Conservation (phyloP, 2,797 vertebrate species). For the Moxostoma hubbsi region DNA sequence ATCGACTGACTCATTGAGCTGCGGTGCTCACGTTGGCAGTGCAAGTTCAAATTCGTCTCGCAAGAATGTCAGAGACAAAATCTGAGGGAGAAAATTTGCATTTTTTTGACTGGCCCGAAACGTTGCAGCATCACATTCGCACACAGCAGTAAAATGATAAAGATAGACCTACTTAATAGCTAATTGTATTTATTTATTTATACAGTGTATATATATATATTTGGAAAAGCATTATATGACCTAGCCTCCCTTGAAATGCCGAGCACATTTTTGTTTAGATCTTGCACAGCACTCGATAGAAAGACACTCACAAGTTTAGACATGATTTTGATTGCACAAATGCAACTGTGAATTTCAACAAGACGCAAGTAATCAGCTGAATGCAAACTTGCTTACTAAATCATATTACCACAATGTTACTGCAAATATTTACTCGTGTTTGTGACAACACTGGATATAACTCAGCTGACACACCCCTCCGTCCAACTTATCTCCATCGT, state of each 20-base stretch:
- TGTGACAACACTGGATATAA: conserved; percentile 5
- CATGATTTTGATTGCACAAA: conserved; percentile 31
- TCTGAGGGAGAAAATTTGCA: no score
- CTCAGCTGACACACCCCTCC: neutral
- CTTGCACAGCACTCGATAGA: neutral
- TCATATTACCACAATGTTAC: neutral
- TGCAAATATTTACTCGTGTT: conserved; percentile 13
- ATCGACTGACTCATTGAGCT: no score
- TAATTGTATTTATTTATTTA: no score
- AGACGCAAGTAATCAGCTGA: conserved; percentile 13
- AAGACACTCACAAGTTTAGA: conserved; percentile 12
- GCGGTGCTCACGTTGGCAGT: no score
- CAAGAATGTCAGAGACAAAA: no score
- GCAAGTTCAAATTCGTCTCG: no score
- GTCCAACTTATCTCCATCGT: neutral
- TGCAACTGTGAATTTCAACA: conserved; percentile 4
- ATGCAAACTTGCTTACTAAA: conserved; percentile 2
- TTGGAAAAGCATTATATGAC: no score
- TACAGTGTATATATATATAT: no score
- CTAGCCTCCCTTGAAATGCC: neutral
- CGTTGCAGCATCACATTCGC: no score
- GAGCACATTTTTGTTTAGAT: neutral
- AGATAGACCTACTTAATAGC: no score
- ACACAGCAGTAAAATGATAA: no score
- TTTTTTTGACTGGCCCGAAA: no score